Base-by-base conservation (phyloP, 1,140 invertebrate genomes). In the Zaprionus camerounensis region DNA sequence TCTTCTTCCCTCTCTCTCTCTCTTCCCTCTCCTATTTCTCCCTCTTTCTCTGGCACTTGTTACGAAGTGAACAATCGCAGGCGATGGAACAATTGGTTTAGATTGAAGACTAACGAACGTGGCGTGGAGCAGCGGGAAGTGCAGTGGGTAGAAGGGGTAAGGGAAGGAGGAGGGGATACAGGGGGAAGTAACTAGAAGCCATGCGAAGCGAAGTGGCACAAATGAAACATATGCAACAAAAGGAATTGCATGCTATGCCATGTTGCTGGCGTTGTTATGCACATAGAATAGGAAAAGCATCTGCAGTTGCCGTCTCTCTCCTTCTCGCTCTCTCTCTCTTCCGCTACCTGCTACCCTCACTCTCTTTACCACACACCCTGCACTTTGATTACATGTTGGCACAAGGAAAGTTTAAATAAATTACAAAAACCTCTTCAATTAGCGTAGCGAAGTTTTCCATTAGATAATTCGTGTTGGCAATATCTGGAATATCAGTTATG, bases 31-130 rank as follows among this genome's bases (percentile, higher is more conserved):
- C 11, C 15, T 20, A 2, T 22, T 20, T 34, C 11, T n/a, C 13
- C 58, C 55, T 51, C 51, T 62, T 53, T n/a, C 49, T 70, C 51
- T 57, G 58, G 57, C 72, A 75, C 63, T 22, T 57, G 72, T 70
- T 70, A 55, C 49, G 26, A 28, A 20, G 67, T 57, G 49, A 62
- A 76, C 74, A 72, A 76, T 72, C 63, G 62, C 69, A 56, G 41
- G 70, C 70, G 12, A 72, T 67, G 31, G 59, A 77, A 77, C 75
- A 77, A 77, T 77, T 73, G 75, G 62, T 63, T 77, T 73, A 67
- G 71, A 77, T 77, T 77, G 71, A 72, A 72, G 70, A 65, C 56
- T 61, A 76, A 56, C 70, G 63, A 62, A 67, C 66, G 24, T 20
- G 61, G 20, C 36, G 15, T 20, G 31, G 31, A 11, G 31, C 9